A percentile compares a stretch with the other conserved stretches of the same genome.
Evolutionary conservation across 2,797 vertebrate species (phyloP).

Genomic region (Gymnoscopelus microlampas): DNA sequence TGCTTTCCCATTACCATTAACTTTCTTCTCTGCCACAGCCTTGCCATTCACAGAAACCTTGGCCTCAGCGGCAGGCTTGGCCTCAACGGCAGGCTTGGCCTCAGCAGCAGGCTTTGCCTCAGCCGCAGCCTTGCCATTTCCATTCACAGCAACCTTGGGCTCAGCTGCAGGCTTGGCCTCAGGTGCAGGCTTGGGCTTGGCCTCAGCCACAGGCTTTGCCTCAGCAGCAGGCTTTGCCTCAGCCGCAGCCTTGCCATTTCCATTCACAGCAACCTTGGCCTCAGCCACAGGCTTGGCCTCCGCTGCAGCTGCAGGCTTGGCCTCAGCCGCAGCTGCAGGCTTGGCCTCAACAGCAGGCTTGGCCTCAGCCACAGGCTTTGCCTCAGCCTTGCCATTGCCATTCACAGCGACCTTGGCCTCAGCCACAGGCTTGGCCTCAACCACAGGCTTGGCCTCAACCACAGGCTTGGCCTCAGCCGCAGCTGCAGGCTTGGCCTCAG

Average conservation of each 20-base stretch:
- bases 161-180: too few species aligned
- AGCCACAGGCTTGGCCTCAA: too few species aligned
- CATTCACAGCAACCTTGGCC: slow-evolving; percentile 19
- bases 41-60: slow-evolving; percentile 63
- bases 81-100: slow-evolving; percentile 28
- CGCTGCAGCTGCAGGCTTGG: too few species aligned
- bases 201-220: slow-evolving; percentile 7
- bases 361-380: too few species aligned
- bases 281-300: too few species aligned
- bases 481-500: neutral
- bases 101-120: slow-evolving; percentile 9
- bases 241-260: slow-evolving; percentile 64
- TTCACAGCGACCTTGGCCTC: slow-evolving; percentile 24
- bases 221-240: slow-evolving; percentile 45
- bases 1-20: slow-evolving; percentile 22
- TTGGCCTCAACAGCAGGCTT: neutral
- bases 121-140: slow-evolving; percentile 57
- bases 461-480: slow-evolving; percentile 52
- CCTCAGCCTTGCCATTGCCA: slow-evolving; percentile 42
- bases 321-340: too few species aligned
- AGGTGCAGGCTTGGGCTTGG: neutral
- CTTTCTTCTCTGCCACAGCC: slow-evolving; percentile 57
- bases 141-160: slow-evolving; percentile 17
- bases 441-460: slow-evolving; percentile 42
- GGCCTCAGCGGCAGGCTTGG: slow-evolving; percentile 49